Evolutionary conservation across 1,140 invertebrate genomes (phyloP).

Genomic region (Heliconius hermathena): DNA sequence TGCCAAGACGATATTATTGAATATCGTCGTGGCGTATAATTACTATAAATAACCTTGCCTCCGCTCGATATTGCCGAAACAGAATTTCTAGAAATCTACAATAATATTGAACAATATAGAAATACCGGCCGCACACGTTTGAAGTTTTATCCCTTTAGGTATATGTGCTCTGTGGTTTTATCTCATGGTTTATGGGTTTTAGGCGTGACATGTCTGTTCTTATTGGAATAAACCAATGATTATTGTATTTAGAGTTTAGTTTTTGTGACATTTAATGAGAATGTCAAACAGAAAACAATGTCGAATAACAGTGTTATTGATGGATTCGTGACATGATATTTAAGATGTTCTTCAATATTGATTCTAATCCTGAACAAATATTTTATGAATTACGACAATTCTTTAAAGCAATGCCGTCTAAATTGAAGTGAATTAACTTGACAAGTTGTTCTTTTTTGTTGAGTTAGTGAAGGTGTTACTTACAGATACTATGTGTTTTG

Average conservation of each 20-base stretch:
- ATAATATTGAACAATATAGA: no score
- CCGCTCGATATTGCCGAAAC: no score
- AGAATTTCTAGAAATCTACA: no score
- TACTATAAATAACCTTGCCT: no score
- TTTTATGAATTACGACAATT: background rate
- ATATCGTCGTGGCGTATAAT: no score
- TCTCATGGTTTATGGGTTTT: background rate
- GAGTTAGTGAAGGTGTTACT: background rate
- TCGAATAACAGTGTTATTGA: slow-evolving; percentile 13
- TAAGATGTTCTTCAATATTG: background rate
- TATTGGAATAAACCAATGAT: background rate
- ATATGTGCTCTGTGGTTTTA: background rate
- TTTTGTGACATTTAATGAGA: slow-evolving; percentile 3
- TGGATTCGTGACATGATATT: background rate
- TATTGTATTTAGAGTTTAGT: background rate
- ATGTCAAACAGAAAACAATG: slow-evolving; percentile 20
- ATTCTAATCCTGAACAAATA: background rate
- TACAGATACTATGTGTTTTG: background rate
- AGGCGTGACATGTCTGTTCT: background rate
- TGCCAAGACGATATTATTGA: no score
- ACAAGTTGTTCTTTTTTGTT: background rate
- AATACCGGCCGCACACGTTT: no score
- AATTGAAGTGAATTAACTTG: background rate
- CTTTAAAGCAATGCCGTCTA: background rate
- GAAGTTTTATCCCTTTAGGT: no score